Conservation (phyloP, 2,888 invertebrate species). For the Urechis unicinctus region DNA sequence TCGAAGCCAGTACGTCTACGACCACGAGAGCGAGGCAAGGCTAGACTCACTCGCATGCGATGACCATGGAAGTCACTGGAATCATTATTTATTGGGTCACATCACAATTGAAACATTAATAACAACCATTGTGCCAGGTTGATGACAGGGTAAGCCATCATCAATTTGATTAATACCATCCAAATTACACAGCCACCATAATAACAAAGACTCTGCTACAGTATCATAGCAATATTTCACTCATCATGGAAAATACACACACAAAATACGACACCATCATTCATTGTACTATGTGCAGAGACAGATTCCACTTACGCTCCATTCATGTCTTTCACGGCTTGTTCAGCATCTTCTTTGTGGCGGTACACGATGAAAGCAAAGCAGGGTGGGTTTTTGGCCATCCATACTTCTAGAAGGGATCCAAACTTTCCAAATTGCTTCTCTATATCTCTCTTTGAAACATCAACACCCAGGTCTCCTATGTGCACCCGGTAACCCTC, state of each 20-base stretch:
- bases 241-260: no score
- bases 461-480: constrained; percentile 13
- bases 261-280: no score
- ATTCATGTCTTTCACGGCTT: constrained; percentile 74
- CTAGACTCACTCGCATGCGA: constrained; percentile 56
- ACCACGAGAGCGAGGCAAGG: constrained; percentile 57
- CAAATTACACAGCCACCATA: no score
- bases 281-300: no score
- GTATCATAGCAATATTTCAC: no score
- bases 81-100: no score
- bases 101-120: no score
- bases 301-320: constrained; percentile 61
- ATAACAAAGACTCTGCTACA: no score
- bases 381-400: constrained; percentile 59
- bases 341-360: constrained; percentile 60
- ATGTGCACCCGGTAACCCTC: constrained; percentile 16
- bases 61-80: constrained; percentile 54
- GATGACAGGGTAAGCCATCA: no score
- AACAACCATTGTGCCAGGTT: no score
- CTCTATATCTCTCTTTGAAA: constrained; percentile 47
- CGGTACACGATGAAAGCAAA: constrained; percentile 61
- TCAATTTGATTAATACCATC: no score
- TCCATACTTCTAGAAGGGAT: constrained; percentile 57
- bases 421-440: constrained; percentile 57
- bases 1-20: constrained; percentile 50